Percentiles rank a stretch among this genome's conserved stretches.
Evolutionary conservation across 2,888 invertebrate genomes (phyloP).

Genomic region (Clivina fossor): DNA sequence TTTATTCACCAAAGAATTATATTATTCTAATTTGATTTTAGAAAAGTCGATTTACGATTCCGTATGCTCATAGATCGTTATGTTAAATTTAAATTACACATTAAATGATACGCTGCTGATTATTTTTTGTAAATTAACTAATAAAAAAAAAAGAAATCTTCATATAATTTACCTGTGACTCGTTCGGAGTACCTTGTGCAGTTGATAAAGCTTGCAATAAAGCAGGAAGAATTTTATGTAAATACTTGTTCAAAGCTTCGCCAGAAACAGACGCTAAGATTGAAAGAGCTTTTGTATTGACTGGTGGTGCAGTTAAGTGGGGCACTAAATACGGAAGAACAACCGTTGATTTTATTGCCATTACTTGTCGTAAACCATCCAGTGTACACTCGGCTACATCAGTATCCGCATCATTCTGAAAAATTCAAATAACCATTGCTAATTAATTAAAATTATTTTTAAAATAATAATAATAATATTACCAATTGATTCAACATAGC

Average conservation of each 20-base stretch:
- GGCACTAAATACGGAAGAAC: constrained; percentile 96
- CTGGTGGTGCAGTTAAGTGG: constrained; percentile 83
- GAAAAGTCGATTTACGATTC: too few species aligned
- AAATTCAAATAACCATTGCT: constrained; percentile 31
- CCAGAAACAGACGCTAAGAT: constrained; percentile 94
- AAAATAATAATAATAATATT: constrained; percentile 38
- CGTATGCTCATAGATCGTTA: too few species aligned
- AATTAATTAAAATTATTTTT: constrained; percentile 9
- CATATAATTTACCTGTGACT: constrained; percentile 55
- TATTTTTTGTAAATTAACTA: constrained; percentile 42
- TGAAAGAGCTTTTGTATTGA: constrained; percentile 91
- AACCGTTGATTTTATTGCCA: constrained; percentile 94
- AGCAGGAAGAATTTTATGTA: constrained; percentile 90
- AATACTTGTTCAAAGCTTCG: constrained; percentile 85
- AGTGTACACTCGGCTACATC: constrained; percentile 84
- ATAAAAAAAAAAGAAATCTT: too few species aligned
- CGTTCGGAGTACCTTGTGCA: constrained; percentile 66
- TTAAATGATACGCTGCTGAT: too few species aligned
- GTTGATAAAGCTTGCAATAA: constrained; percentile 74
- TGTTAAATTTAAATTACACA: too few species aligned
- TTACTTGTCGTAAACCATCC: constrained; percentile 94
- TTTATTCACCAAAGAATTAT: too few species aligned
- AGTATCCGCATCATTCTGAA: constrained; percentile 73
- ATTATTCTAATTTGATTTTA: too few species aligned
- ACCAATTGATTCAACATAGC: constrained; percentile 80